Evolutionary conservation across 1,140 invertebrate genomes (phyloP), one percentile per base, ranked within the genome.

Genomic region (Meloidogyne hapla): DNA sequence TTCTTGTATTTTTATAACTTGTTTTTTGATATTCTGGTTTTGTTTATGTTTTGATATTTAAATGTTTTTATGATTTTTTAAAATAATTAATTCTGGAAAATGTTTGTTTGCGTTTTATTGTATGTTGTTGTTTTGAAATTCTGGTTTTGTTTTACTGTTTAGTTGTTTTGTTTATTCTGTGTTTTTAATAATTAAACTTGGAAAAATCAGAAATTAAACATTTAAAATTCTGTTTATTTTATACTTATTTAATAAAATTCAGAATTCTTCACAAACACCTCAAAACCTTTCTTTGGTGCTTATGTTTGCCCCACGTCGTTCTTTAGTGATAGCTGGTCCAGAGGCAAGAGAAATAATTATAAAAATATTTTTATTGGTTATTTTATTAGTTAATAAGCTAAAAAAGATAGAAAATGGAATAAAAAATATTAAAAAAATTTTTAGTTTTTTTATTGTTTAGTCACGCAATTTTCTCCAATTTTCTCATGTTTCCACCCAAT

Each of bases 271-370:
- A 9, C 71, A 61, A 40, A 12, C 71, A 38, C 56, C 56, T 38
- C 28, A n/a, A 61, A 73, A 73, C 56, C 12, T 73, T 56, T 73
- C 71, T 23, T 21, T 73, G 21, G 71, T 73, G 48, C 71, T 73
- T 38, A 73, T 73, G n/a, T 73, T 65, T 38, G 71, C 71, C 13
- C 21, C 56, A 15, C 23, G 71, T 9, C 71, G 71, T 21, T n/a
- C 71, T 26, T 38, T 73, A 45, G 71, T 73, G 13, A 45, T 45
- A 8, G 48, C 18, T 1, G 48, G 48, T 4, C 48, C 48, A 1
- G 48, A 56, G 48, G 48, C n/a, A n/a, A 56, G 4, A n/a, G 13
- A n/a, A 56, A 8, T 56, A n/a, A 56, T n/a, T 56, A 15, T n/a
- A 56, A 56, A n/a, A n/a, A 21, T 56, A 56, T 56, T 56, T 56